These are phyloP conservation scores for Pheosia tremula DNA, from an alignment of 2,888 invertebrate species.

Conservation along the genomic window DNA sequence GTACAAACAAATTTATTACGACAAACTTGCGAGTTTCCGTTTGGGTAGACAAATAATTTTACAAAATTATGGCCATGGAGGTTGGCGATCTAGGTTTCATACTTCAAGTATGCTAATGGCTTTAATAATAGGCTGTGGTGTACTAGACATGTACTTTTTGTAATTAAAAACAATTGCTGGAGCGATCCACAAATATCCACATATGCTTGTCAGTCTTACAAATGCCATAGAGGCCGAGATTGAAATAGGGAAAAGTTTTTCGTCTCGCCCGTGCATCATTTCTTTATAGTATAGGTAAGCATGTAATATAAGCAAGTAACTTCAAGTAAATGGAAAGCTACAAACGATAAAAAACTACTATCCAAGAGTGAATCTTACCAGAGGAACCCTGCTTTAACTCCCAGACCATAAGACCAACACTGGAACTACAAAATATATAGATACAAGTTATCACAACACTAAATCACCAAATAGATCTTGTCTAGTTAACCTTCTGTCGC, in stretches of 20 bases:
- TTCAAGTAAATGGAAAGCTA: too few species aligned
- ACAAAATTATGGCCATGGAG: background rate
- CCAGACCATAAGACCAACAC: background rate
- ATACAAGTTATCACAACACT: background rate
- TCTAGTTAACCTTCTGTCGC: background rate
- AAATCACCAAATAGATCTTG: background rate
- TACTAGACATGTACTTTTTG: background rate
- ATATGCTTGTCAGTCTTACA: background rate
- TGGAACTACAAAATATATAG: background rate
- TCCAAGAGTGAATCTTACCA: too few species aligned
- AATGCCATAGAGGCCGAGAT: too few species aligned
- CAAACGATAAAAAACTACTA: too few species aligned
- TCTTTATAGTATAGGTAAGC: too few species aligned
- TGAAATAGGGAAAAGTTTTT: too few species aligned
- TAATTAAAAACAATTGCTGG: background rate
- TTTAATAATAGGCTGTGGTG: background rate
- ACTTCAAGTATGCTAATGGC: background rate
- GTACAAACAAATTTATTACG: conserved; percentile 23
- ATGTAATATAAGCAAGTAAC: too few species aligned
- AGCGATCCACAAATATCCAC: background rate
- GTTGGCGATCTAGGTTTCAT: background rate
- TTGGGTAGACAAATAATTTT: background rate
- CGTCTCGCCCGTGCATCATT: too few species aligned
- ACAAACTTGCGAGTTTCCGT: conserved; percentile 7
- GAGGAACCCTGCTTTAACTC: too few species aligned